A percentile compares a stretch with the other conserved stretches of the same genome.
Evolutionary conservation across 2,888 invertebrate species (phyloP).

Genomic region (Uloborus plumipes): DNA sequence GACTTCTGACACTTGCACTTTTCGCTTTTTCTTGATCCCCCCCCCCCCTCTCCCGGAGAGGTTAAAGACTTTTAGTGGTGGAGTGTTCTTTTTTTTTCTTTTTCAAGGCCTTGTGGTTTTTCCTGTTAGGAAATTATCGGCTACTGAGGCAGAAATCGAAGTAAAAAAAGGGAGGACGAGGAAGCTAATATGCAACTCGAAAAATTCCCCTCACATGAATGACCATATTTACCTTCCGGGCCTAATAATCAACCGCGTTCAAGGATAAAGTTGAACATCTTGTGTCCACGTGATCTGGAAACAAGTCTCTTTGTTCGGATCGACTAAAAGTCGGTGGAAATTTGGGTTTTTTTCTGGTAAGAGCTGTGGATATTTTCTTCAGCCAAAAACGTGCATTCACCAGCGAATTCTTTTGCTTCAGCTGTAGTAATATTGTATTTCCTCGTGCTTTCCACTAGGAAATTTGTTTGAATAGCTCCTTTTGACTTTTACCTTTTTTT

Average conservation of each 20-base stretch:
- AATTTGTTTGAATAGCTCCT: no score
- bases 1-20: no score
- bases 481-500: no score
- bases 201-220: background rate
- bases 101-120: conserved; percentile 8
- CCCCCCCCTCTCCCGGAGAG: background rate
- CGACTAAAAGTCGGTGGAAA: no score
- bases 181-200: background rate
- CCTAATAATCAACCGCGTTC: background rate
- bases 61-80: conserved; percentile 18
- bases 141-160: background rate
- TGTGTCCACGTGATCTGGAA: background rate
- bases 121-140: background rate
- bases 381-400: no score
- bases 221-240: background rate
- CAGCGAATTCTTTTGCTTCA: no score
- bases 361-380: no score
- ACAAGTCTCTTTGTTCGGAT: background rate
- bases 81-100: background rate
- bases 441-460: no score
- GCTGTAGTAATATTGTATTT: no score
- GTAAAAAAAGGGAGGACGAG: background rate
- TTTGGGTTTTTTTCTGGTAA: no score
- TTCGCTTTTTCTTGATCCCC: no score
- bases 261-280: conserved; percentile 4